phyloP scores from a whole-genome alignment of 1,140 invertebrate genomes.

The Himalopsyche phryganea region DNA sequence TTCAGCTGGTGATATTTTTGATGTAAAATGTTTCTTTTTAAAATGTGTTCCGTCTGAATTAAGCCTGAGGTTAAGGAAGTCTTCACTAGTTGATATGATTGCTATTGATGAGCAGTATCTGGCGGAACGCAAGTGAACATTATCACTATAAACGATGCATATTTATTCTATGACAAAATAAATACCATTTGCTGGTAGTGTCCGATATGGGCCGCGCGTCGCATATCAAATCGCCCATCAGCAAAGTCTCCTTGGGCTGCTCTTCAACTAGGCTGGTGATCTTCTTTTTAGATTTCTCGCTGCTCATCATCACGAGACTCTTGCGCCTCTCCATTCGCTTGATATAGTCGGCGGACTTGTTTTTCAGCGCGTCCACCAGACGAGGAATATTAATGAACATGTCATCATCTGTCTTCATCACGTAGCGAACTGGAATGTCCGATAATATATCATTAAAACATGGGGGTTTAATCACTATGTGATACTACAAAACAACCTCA shows the following conservation, averaged over 20 bases:
- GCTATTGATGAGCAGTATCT: no score
- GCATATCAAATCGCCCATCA: constrained; percentile 73
- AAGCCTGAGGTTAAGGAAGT: no score
- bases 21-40: no score
- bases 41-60: no score
- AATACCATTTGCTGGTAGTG: constrained; percentile 72
- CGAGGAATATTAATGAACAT: constrained; percentile 75
- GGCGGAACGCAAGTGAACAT: no score
- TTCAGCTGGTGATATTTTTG: no score
- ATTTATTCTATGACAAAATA: no score
- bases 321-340: constrained; percentile 45
- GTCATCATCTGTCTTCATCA: constrained; percentile 84
- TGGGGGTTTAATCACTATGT: no score
- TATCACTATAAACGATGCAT: no score
- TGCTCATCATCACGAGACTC: background rate
- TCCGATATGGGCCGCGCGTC: constrained; percentile 68
- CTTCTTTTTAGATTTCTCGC: background rate
- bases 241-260: constrained; percentile 43
- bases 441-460: no score
- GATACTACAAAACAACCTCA: no score
- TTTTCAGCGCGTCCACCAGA: constrained; percentile 49
- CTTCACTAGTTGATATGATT: no score
- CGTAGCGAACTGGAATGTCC: constrained; percentile 54
- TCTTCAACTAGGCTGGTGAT: background rate
- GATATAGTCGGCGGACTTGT: constrained; percentile 36